Evolutionary conservation across 2,888 invertebrate species (phyloP), one percentile per base, ranked within the genome.

Genomic region (Resseliella maxima): DNA sequence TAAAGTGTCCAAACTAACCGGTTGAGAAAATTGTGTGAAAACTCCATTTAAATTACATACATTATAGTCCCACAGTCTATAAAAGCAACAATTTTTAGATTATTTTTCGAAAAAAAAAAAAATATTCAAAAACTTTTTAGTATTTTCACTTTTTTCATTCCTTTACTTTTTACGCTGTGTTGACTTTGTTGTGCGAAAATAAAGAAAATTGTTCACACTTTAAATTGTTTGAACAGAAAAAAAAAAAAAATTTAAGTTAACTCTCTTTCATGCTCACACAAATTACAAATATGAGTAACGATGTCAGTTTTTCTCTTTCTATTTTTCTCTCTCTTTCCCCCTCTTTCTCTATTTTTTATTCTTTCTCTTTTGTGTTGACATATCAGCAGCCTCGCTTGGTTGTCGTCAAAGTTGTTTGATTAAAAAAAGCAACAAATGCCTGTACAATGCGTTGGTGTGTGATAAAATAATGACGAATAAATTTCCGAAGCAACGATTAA

Each of bases 381-480:
- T 50, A 12, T 50, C 50, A 50, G 12, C 41, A 50, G 50, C 8
- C 12, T 50, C 21, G 21, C 72, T 50, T 18, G 41, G 12, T 12
- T 41, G 46, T 50, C 46, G 46, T 50, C 72, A 31, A n/a, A n/a
- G n/a, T n/a, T n/a, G n/a, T n/a, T n/a, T n/a, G n/a, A n/a, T n/a
- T n/a, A 27, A 59, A 59, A 59, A 27, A 59, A 59, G 15, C 6
- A 50, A 50, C 21, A 21, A 27, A 31, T 72, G 31, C 10, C n/a
- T 31, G 31, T 50, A 18, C 72, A 72, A n/a, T 10, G 72, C 18
- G 3, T 6, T 41, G 12, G 41, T 2, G 59, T 24, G 27, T 31
- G 72, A 72, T 35, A 72, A 72, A 72, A 72, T 72, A 72, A 72
- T 72, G 72, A 72, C 72, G 72, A 72, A 72, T 72, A 72, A 72